A percentile compares a stretch with the other conserved stretches of the same genome.
Evolutionary conservation across 2,113 vertebrate species (phyloP).

Genomic region (Lathamus discolor): DNA sequence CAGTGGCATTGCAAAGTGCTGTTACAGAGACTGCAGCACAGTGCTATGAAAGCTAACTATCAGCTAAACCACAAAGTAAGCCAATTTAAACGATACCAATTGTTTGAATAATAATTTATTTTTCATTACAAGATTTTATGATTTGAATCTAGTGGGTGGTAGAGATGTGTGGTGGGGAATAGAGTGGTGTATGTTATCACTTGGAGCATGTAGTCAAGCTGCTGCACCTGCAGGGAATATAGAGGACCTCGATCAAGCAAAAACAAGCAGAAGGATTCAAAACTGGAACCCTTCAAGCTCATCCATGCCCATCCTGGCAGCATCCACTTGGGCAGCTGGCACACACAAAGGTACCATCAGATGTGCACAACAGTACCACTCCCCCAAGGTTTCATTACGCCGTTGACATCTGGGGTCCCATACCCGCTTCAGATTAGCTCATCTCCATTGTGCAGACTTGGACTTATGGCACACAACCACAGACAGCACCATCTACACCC

Average conservation of each 20-base stretch:
- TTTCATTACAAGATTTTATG: background rate
- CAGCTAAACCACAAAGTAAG: background rate
- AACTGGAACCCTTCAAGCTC: background rate
- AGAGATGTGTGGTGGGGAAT: background rate
- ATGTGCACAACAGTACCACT: background rate
- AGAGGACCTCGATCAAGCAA: background rate
- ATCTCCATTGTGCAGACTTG: accelerated
- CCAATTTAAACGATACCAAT: background rate
- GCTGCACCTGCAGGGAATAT: background rate
- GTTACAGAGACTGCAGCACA: background rate
- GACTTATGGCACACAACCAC: no score
- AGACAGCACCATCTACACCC: accelerated
- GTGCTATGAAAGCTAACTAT: background rate
- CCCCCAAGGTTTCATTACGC: background rate
- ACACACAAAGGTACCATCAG: background rate
- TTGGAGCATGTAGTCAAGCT: accelerated
- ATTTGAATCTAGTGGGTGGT: background rate
- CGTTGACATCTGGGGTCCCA: background rate
- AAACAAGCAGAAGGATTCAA: background rate
- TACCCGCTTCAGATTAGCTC: background rate
- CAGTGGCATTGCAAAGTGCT: background rate
- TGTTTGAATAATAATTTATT: background rate
- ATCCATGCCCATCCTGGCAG: background rate
- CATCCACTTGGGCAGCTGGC: background rate
- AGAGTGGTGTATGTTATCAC: background rate